Base-by-base conservation (phyloP, 2,113 vertebrate species). In the Mus musculus region DNA sequence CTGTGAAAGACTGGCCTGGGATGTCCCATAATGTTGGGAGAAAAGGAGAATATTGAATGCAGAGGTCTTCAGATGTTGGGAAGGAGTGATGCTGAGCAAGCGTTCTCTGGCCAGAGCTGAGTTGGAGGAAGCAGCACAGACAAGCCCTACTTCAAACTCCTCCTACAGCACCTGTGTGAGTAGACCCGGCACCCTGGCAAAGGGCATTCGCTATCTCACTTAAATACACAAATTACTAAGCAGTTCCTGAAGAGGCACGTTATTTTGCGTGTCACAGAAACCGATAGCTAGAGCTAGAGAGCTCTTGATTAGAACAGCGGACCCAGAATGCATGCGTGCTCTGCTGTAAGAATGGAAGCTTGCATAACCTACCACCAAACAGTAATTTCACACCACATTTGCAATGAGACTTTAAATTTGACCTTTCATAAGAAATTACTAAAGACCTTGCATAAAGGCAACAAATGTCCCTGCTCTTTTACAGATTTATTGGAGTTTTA, bases 331-430 rank as follows among this genome's bases (percentile, higher is more conserved):
- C 71, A 49, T 95, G 67, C 67, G n/a, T 95, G 52, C 91, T 82
- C 61, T n/a, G 89, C 72, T 46, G 17, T 59, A 36, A 91, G n/a
- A 88, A 80, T 56, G 69, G 94, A 93, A 98, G 96, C 95, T 30
- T 30, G 81, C 71, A 95, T 36, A 30, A 49, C 84, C 93, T 95
- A 73, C 82, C 61, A 77, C 96, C 91, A 91, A 95, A 97, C 73
- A 93, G 90, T 94, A 90, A 96, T 93, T 97, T 97, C 95, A 71
- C 76, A 61, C 93, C 95, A 89, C 90, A 96, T 91, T 0, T 46
- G 91, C 90, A 95, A 97, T 49, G 54, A 93, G 69, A 90, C 78
- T 78, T 96, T 91, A 89, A 76, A 82, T 63, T 28, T 67, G 69
- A 92, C 63, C 86, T 97, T 95, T 80, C 11, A 49, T 39, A 56